Conservation (phyloP, 2,113 vertebrate species). For the Pangasianodon gigas region DNA sequence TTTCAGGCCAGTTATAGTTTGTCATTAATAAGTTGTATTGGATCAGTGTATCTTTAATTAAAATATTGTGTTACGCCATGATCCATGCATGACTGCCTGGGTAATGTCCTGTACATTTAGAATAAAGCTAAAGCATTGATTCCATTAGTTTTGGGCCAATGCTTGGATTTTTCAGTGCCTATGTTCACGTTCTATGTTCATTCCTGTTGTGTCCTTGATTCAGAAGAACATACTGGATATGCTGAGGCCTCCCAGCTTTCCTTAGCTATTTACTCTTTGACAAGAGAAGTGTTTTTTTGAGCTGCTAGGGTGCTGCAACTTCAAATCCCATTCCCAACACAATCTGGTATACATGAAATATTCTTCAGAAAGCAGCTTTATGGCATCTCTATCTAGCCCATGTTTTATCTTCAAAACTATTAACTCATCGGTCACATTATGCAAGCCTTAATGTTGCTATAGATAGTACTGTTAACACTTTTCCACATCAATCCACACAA, state of each 20-base stretch:
- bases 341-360: not conserved
- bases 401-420: not conserved
- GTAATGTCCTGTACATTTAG: slow-evolving; percentile 53
- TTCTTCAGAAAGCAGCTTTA: not conserved
- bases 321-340: not conserved
- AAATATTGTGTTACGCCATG: not conserved
- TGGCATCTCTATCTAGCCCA: not conserved
- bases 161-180: too few relatives aligned
- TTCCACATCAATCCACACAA: not conserved
- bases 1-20: too few relatives aligned
- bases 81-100: slow-evolving; percentile 44
- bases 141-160: too few relatives aligned
- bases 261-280: slow-evolving; percentile 79
- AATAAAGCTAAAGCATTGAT: slow-evolving; percentile 45
- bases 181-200: too few relatives aligned
- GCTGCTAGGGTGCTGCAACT: slow-evolving; percentile 67
- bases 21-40: not conserved
- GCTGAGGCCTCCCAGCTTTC: slow-evolving; percentile 74
- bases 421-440: not conserved
- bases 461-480: not conserved
- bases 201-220: not conserved
- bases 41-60: not conserved
- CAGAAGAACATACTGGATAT: not conserved
- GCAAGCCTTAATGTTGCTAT: not conserved
- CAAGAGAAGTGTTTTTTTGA: slow-evolving; percentile 73